A percentile compares a stretch with the other conserved stretches of the same genome.
These are phyloP conservation scores for Antitype chi DNA, from an alignment of 2,888 invertebrate genomes.

Conservation along the genomic window DNA sequence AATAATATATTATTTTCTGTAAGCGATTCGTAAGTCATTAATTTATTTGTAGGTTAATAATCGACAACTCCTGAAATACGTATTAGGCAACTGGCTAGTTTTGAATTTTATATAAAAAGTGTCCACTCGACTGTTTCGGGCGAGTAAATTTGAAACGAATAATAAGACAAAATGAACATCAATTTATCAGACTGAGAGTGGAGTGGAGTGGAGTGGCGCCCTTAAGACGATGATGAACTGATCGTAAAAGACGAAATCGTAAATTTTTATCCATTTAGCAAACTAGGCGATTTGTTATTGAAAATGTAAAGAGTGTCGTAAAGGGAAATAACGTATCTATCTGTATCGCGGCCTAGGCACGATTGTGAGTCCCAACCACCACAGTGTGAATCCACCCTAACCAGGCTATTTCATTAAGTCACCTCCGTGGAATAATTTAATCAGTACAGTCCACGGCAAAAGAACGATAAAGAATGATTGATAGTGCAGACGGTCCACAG, in stretches of 20 bases:
- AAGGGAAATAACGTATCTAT: neutral
- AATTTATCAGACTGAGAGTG: neutral
- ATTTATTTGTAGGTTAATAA: too few relatives aligned
- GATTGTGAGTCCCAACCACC: neutral
- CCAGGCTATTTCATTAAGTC: conserved; percentile 86
- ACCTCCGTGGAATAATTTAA: conserved; percentile 88
- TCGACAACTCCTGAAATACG: too few relatives aligned
- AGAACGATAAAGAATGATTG: conserved; percentile 89
- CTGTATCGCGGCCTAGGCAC: too few relatives aligned
- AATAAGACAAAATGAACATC: neutral
- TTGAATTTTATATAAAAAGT: too few relatives aligned
- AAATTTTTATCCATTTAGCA: neutral
- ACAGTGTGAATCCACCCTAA: conserved; percentile 72
- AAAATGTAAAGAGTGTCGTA: neutral
- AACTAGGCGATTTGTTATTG: neutral
- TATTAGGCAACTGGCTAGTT: too few relatives aligned
- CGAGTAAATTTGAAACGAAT: too few relatives aligned
- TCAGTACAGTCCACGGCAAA: conserved; percentile 87
- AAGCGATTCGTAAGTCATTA: too few relatives aligned
- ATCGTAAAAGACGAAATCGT: too few relatives aligned
- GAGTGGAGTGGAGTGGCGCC: neutral
- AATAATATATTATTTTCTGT: too few relatives aligned
- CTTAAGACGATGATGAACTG: neutral
- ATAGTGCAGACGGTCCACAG: conserved; percentile 80
- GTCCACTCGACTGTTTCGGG: too few relatives aligned